Conservation (phyloP, 2,113 vertebrate genomes). For the Dicerorhinus sumatrensis region DNA sequence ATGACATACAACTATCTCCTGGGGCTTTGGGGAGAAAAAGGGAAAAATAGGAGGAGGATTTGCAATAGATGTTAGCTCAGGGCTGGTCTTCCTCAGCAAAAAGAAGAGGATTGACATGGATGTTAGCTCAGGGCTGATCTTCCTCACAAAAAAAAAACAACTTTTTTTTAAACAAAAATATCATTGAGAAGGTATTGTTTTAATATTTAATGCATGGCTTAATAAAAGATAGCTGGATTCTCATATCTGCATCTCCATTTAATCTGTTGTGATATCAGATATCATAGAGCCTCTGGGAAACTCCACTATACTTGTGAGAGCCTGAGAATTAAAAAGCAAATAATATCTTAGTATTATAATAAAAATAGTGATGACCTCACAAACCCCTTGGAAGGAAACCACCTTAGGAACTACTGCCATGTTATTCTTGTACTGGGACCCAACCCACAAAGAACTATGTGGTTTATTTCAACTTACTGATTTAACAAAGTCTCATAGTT, state of each 20-base stretch:
- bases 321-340: not conserved
- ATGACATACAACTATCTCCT: too few relatives aligned
- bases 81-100: too few relatives aligned
- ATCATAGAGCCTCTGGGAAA: not conserved
- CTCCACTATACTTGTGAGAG: not conserved
- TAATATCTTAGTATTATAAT: not conserved
- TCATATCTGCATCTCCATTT: not conserved
- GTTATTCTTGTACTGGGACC: not conserved
- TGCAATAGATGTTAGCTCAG: too few relatives aligned
- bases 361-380: not conserved
- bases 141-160: too few relatives aligned
- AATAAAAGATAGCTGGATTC: not conserved
- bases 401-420: not conserved
- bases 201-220: not conserved
- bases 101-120: too few relatives aligned
- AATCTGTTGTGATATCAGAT: not conserved
- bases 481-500: not conserved
- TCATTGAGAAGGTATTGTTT: not conserved
- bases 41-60: too few relatives aligned
- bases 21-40: too few relatives aligned
- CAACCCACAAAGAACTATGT: not conserved
- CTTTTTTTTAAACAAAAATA: slow-evolving; percentile 4
- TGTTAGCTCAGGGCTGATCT: too few relatives aligned
- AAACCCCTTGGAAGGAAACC: not conserved
- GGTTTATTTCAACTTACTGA: not conserved